Evolutionary conservation across 53 echinoderm and acorn worm species (phyloP), one percentile per base, ranked within the genome.

Genomic region (Echinometra lucunter): DNA sequence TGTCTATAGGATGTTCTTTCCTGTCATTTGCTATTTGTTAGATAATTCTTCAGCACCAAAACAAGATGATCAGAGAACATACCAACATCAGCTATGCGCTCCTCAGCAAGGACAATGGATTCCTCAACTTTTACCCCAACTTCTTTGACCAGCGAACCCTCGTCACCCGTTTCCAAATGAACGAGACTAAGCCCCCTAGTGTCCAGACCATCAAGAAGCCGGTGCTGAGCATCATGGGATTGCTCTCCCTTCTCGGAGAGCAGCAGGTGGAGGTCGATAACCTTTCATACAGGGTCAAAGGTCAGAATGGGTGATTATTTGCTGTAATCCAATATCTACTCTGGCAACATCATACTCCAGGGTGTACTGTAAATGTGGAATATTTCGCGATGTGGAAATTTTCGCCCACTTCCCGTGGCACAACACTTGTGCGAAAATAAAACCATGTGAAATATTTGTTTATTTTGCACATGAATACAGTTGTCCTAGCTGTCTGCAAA

Each of bases 41-140:
- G 99, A 58, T 99, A 13, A 96, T 99, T 93, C 92, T 91, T 25
- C 99, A 99, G 75, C 99, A 99, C 91, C 99, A 99, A 75, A 96
- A 97, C 57, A 95, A 94, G 18, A 95, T 99, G 47, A 96, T 97
- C 37, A 93, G 94, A 37, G 94, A 89, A 21, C 90, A 92, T 25
- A 93, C 96, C 34, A 91, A 95, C 91, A 91, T 97, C 95, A 94
- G 90, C 87, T 99, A 98, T 91, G 74, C 96, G 0, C 95, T 99
- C 81, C 96, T 99, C 44, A 99, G 99, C 92, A 99, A 99, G 37
- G 99, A 99, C 97, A 99, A 99, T 12, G 99, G 97, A n/a, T 99
- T 99, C 95, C 88, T 99, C 92, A 96, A 99, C 88, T 99, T 95
- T 90, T 93, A 99, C 94, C 99, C 99, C 3, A 34, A 60, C 66